Percentiles rank a stretch among this genome's conserved stretches.
Evolutionary conservation across 2,888 invertebrate species (phyloP).

Genomic region (Schizaphis graminum): DNA sequence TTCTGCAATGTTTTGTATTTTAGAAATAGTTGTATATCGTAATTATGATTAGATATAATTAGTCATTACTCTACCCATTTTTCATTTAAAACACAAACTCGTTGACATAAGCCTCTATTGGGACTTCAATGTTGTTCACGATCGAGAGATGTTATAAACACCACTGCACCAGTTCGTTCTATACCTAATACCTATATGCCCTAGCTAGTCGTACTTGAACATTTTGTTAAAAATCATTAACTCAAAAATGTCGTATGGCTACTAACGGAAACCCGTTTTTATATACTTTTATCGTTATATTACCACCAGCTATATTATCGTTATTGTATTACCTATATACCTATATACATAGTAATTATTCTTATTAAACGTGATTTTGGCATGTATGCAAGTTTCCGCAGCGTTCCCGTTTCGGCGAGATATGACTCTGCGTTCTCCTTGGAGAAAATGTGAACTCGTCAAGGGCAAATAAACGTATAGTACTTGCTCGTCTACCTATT

Average conservation of each 20-base stretch:
- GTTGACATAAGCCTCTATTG: background rate
- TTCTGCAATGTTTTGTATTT: background rate
- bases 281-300: background rate
- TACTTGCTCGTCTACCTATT: background rate
- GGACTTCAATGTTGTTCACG: background rate
- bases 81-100: background rate
- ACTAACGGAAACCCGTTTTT: slow-evolving; percentile 19
- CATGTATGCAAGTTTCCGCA: background rate
- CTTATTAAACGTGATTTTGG: slow-evolving; percentile 18
- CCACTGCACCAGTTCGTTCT: background rate
- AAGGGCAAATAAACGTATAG: background rate
- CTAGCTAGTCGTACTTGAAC: slow-evolving; percentile 40
- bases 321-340: background rate
- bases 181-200: background rate
- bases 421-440: slow-evolving; percentile 6
- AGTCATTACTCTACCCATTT: background rate
- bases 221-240: slow-evolving; percentile 49
- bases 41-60: background rate
- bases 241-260: background rate
- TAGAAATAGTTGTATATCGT: background rate
- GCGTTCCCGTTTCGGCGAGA: background rate
- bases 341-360: background rate
- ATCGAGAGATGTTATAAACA: background rate
- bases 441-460: slow-evolving; percentile 28
- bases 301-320: background rate